Percentiles rank a stretch among this genome's conserved stretches.
phyloP scores from a whole-genome alignment of 2,888 invertebrate genomes.

The Calameuta pallipes region DNA sequence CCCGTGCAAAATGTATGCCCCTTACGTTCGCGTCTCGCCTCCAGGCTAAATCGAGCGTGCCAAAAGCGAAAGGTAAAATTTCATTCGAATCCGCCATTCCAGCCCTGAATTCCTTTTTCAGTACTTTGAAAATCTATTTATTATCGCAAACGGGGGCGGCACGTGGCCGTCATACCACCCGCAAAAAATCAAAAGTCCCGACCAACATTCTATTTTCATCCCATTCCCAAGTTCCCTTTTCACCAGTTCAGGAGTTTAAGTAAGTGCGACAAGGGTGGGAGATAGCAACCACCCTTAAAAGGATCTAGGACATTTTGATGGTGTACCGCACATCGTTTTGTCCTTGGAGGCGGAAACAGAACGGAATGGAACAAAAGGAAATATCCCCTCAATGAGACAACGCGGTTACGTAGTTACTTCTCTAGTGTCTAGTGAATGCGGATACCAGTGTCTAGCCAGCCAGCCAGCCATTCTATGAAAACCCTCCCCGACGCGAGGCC shows the following conservation, averaged over 20 bases:
- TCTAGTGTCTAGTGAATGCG: conserved; percentile 12
- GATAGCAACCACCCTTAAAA: not conserved
- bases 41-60: conserved; percentile 48
- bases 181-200: not conserved
- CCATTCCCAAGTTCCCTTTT: not conserved
- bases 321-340: conserved; percentile 14
- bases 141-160: not conserved
- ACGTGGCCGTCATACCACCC: not conserved
- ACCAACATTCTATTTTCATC: not conserved
- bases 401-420: conserved; percentile 53
- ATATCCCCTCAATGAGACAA: conserved; percentile 52
- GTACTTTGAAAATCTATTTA: not conserved
- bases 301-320: not conserved
- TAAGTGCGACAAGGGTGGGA: not conserved
- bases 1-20: conserved; percentile 61
- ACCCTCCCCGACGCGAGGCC: conserved; percentile 13
- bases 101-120: not conserved
- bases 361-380: conserved; percentile 18
- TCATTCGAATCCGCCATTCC: not conserved
- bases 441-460: not conserved
- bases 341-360: conserved; percentile 18
- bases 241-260: not conserved
- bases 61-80: conserved; percentile 15
- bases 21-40: conserved; percentile 30
- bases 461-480: conserved; percentile 4